A percentile compares a stretch with the other conserved stretches of the same genome.
phyloP scores from a whole-genome alignment of 2,888 invertebrate species.

The Eremobia ochroleuca region DNA sequence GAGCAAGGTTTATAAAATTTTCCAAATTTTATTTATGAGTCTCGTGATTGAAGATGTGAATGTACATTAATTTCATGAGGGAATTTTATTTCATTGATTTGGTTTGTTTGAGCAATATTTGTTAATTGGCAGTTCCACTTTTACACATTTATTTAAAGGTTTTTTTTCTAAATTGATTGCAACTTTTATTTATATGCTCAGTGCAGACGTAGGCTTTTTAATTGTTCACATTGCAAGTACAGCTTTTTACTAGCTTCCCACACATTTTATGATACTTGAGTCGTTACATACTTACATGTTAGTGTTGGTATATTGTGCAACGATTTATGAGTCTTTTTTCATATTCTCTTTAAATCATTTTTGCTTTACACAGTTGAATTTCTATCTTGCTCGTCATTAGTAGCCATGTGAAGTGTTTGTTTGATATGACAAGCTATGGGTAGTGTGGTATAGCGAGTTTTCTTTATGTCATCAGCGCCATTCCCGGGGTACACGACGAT shows the following conservation, averaged over 20 bases:
- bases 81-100: constrained; percentile 65
- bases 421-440: not conserved
- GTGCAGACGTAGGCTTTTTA: constrained; percentile 63
- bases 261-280: constrained; percentile 60
- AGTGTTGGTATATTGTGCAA: constrained; percentile 34
- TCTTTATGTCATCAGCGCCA: constrained; percentile 81
- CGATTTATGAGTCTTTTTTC: constrained; percentile 14
- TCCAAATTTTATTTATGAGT: constrained; percentile 80
- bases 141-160: constrained; percentile 42
- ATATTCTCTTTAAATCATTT: constrained; percentile 18
- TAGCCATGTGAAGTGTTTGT: constrained; percentile 44
- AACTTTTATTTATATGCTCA: constrained; percentile 44
- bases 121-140: constrained; percentile 71
- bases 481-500: constrained; percentile 95
- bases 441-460: constrained; percentile 5
- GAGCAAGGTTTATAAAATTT: constrained; percentile 88
- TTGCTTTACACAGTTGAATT: constrained; percentile 20
- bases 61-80: constrained; percentile 74
- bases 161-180: constrained; percentile 59
- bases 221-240: constrained; percentile 68
- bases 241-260: constrained; percentile 77
- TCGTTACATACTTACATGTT: constrained; percentile 53
- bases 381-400: constrained; percentile 19
- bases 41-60: constrained; percentile 81
- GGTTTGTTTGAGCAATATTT: constrained; percentile 66